These are phyloP conservation scores for Mastomys coucha DNA, from an alignment of 2,113 vertebrate species.

Conservation along the genomic window DNA sequence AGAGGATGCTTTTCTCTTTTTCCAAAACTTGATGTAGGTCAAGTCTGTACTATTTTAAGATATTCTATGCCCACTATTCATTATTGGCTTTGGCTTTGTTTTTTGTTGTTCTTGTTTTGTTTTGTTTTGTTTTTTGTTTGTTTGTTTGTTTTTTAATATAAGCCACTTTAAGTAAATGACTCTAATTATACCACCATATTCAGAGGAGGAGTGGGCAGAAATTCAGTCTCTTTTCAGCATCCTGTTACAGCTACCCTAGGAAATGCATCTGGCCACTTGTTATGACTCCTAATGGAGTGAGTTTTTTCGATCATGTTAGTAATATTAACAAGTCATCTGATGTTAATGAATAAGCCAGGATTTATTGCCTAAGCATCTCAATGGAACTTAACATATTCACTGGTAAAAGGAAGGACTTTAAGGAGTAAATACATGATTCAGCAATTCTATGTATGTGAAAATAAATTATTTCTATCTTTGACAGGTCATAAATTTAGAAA, in stretches of 20 bases:
- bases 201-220: not conserved
- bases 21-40: not conserved
- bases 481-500: not conserved
- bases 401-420: too few relatives aligned
- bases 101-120: too few relatives aligned
- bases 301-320: not conserved
- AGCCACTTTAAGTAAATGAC: not conserved
- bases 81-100: not conserved
- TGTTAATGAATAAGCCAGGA: not conserved
- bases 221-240: not conserved
- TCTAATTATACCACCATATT: not conserved
- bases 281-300: not conserved
- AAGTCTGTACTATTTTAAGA: not conserved
- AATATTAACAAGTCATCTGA: not conserved
- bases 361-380: not conserved
- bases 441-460: not conserved
- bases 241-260: not conserved
- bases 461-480: not conserved
- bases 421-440: too few relatives aligned
- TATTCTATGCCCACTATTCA: not conserved
- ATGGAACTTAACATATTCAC: too few relatives aligned
- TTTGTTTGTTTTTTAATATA: not conserved
- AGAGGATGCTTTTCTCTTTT: conserved; percentile 22
- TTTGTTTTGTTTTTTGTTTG: too few relatives aligned
- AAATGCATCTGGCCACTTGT: too few relatives aligned